Evolutionary conservation across 2,888 invertebrate genomes (phyloP).

Genomic region (Eremobia ochroleuca): DNA sequence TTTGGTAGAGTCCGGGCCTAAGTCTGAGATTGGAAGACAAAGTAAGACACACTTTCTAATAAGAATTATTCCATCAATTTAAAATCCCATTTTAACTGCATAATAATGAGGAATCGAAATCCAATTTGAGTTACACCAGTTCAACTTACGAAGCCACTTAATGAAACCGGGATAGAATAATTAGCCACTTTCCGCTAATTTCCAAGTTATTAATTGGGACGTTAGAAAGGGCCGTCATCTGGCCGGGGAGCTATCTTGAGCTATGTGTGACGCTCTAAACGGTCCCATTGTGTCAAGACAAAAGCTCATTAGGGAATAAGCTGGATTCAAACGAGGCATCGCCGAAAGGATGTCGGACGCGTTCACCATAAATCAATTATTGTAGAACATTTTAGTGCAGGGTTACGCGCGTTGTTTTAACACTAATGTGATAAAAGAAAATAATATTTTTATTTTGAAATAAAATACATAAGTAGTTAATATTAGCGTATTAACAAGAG

Average conservation of each 20-base stretch:
- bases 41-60: conserved; percentile 28
- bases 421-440: neutral
- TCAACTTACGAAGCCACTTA: conserved; percentile 75
- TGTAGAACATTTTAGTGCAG: neutral
- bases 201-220: conserved; percentile 89
- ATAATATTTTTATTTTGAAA: neutral
- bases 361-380: conserved; percentile 14
- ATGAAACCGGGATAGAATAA: conserved; percentile 87
- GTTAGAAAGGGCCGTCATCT: conserved; percentile 87
- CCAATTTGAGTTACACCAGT: conserved; percentile 75
- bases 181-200: conserved; percentile 87
- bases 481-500: neutral
- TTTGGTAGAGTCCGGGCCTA: neutral
- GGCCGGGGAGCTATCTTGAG: conserved; percentile 71
- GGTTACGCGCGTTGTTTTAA: neutral
- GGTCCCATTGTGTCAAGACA: conserved; percentile 74
- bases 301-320: conserved; percentile 75
- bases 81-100: conserved; percentile 65
- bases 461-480: neutral
- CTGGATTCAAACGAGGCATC: conserved; percentile 65
- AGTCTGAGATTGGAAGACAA: conserved; percentile 16
- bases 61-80: conserved; percentile 53
- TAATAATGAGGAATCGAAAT: conserved; percentile 70
- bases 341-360: conserved; percentile 25
- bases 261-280: conserved; percentile 66